These are phyloP conservation scores for Agriopis leucophaearia DNA, from an alignment of 2,888 invertebrate genomes.

Conservation along the genomic window DNA sequence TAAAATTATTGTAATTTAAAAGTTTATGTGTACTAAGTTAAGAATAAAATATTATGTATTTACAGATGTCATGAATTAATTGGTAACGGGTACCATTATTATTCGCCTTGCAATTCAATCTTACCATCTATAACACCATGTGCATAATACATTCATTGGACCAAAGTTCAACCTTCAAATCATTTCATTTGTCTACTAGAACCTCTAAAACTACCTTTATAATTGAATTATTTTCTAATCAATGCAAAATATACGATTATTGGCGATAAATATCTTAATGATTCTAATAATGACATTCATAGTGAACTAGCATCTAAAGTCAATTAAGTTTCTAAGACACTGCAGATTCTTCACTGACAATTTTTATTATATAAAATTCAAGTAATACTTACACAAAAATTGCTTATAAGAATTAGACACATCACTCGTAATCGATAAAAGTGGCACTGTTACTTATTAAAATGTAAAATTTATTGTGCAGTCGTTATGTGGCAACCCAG, in stretches of 20 bases:
- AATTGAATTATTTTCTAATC: conserved; percentile 47
- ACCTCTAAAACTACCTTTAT: conserved; percentile 47
- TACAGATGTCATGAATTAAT: conserved; percentile 38
- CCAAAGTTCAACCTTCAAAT: conserved; percentile 85
- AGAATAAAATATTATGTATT: conserved; percentile 24
- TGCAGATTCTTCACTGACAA: conserved; percentile 45
- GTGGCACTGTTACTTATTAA: conserved; percentile 77
- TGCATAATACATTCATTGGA: conserved; percentile 84
- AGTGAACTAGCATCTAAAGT: conserved; percentile 58
- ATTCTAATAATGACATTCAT: conserved; percentile 54
- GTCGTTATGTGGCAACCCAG: conserved; percentile 39
- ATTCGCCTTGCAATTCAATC: conserved; percentile 44
- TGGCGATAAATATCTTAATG: conserved; percentile 50
- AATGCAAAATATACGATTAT: conserved; percentile 50
- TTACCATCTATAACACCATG: conserved; percentile 77
- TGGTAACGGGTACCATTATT: conserved; percentile 23
- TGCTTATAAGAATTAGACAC: conserved; percentile 65
- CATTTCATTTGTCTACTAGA: conserved; percentile 61
- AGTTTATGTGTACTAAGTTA: conserved; percentile 3
- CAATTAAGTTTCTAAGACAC: conserved; percentile 61
- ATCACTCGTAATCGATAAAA: conserved; percentile 64
- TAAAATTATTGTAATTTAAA: conserved; percentile 1
- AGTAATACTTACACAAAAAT: conserved; percentile 55
- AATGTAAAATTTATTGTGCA: conserved; percentile 76
- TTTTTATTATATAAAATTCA: conserved; percentile 47